These are phyloP conservation scores for Piaya cayana DNA, from an alignment of 2,113 vertebrate species.

Conservation along the genomic window DNA sequence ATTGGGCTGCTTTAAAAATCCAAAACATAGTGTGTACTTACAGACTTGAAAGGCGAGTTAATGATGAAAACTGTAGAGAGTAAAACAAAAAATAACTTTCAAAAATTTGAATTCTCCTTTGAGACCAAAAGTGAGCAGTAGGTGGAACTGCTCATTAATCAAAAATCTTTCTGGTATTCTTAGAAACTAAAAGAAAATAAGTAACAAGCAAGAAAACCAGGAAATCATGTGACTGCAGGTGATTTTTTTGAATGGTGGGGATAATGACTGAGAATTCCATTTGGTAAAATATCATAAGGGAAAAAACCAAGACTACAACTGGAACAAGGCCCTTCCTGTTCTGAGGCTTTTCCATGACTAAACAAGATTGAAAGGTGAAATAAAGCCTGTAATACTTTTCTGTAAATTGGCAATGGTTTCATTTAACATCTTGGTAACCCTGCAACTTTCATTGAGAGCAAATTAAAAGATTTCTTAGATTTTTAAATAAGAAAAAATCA, in stretches of 20 bases:
- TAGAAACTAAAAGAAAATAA: background rate
- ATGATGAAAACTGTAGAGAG: background rate
- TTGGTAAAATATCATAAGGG: background rate
- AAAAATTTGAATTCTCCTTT: background rate
- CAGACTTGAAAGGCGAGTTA: background rate
- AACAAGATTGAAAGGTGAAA: background rate
- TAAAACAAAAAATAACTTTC: slow-evolving; percentile 2
- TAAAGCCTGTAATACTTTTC: background rate
- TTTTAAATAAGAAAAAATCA: background rate
- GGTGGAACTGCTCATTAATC: background rate
- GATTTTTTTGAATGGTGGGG: background rate
- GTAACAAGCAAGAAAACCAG: background rate
- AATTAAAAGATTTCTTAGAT: background rate
- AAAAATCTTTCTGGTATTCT: background rate
- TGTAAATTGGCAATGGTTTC: background rate
- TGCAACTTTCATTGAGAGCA: background rate
- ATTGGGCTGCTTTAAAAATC: slow-evolving; percentile 8
- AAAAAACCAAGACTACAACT: background rate
- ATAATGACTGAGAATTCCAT: background rate
- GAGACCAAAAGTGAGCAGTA: background rate
- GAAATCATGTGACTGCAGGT: background rate
- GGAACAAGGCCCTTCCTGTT: background rate
- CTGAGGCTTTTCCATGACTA: background rate
- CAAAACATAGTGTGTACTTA: background rate
- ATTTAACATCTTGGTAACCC: background rate